phyloP scores from a whole-genome alignment of 2,888 invertebrate genomes.

The Agrochola circellaris region DNA sequence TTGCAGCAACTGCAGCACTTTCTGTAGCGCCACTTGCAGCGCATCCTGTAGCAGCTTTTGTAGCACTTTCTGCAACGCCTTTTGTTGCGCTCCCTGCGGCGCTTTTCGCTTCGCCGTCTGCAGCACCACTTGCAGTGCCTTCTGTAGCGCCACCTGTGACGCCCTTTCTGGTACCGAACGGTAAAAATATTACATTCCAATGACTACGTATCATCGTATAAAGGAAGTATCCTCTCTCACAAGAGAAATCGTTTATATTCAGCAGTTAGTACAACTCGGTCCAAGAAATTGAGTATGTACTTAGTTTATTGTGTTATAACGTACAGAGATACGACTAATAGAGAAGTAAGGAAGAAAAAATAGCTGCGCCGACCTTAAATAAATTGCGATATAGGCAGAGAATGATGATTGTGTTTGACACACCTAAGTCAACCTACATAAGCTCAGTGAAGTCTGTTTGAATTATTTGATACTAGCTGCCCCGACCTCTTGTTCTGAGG shows the following conservation, averaged over 20 bases:
- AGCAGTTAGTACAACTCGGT: neutral
- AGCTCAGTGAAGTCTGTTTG: neutral
- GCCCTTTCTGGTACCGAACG: neutral
- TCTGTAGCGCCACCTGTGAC: neutral
- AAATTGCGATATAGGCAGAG: neutral
- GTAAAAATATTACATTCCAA: neutral
- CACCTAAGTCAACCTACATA: too few species aligned
- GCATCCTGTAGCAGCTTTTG: too few species aligned
- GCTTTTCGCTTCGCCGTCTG: too few species aligned
- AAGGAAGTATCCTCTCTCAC: neutral
- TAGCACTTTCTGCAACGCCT: neutral
- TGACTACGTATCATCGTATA: neutral
- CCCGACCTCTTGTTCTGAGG: too few species aligned
- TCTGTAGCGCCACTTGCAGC: too few species aligned
- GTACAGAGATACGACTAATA: neutral
- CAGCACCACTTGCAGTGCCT: too few species aligned
- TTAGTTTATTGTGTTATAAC: neutral
- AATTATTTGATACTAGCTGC: neutral
- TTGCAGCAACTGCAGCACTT: neutral
- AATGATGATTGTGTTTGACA: neutral
- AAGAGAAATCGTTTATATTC: neutral
- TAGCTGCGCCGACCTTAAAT: neutral
- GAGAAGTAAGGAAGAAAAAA: neutral
- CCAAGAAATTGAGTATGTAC: neutral
- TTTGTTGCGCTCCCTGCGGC: too few species aligned